These are phyloP conservation scores for Campylorhamphus procurvoides DNA, from an alignment of 2,113 vertebrate genomes.

Conservation along the genomic window DNA sequence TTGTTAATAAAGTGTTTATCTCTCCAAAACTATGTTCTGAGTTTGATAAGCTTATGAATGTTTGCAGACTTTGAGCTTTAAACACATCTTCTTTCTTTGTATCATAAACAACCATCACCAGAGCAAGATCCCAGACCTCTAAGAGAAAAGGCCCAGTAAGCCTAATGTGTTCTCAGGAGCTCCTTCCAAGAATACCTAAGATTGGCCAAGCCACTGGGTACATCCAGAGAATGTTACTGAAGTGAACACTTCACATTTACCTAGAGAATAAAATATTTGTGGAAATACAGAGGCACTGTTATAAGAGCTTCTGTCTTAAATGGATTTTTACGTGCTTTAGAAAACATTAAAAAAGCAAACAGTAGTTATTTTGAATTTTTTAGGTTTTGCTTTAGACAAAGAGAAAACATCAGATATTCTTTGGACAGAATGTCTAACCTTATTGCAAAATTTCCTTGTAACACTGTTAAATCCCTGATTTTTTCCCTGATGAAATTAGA, in stretches of 20 bases:
- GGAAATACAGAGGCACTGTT: neutral
- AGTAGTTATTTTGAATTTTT: neutral
- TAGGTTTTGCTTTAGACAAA: neutral
- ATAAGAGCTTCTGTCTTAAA: neutral
- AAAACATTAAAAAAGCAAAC: neutral
- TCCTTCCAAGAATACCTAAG: neutral
- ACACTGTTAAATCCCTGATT: neutral
- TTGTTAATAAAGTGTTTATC: neutral
- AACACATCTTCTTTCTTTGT: neutral
- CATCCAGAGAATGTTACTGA: neutral
- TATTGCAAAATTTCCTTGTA: neutral
- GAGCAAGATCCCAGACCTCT: neutral
- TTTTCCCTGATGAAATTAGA: neutral
- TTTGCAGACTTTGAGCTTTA: neutral
- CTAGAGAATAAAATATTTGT: neutral
- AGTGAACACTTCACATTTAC: neutral
- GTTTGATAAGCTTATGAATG: neutral
- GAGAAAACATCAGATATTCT: neutral
- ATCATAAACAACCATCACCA: rapidly evolving
- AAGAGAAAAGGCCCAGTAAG: neutral
- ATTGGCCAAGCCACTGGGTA: neutral
- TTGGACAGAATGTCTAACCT: neutral
- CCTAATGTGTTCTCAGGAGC: neutral
- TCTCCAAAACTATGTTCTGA: neutral
- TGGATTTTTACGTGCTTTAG: neutral